Conservation (phyloP, 2,888 invertebrate genomes). For the Drosophila eohydei region DNA sequence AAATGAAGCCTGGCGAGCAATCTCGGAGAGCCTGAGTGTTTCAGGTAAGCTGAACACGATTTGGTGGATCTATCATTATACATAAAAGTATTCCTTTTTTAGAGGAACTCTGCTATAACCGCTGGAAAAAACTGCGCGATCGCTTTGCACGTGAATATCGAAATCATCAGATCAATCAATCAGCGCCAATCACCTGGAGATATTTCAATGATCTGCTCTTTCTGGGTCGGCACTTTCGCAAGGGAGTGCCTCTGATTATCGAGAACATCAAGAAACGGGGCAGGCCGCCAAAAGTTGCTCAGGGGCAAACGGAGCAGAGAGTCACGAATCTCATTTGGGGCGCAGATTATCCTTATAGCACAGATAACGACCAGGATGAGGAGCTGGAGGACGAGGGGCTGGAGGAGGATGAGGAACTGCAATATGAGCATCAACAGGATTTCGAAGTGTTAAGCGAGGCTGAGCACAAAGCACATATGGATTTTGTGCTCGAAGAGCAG, state of each 20-base stretch:
- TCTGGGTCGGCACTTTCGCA: constrained; percentile 74
- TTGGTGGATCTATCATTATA: no score
- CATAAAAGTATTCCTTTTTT: neutral
- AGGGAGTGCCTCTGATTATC: constrained; percentile 69
- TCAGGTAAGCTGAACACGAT: constrained; percentile 60
- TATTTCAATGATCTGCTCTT: constrained; percentile 78
- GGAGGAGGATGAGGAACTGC: constrained; percentile 49
- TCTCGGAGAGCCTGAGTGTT: constrained; percentile 69
- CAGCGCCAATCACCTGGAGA: constrained; percentile 73
- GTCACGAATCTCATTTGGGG: constrained; percentile 69
- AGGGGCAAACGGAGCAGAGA: neutral
- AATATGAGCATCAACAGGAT: constrained; percentile 54
- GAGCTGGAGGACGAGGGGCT: constrained; percentile 57
- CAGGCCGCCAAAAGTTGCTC: constrained; percentile 56
- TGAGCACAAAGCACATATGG: constrained; percentile 41
- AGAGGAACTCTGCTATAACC: constrained; percentile 80
- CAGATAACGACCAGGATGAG: constrained; percentile 64
- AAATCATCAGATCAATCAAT: constrained; percentile 65
- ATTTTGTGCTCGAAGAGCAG: constrained; percentile 51
- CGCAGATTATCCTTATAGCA: constrained; percentile 67
- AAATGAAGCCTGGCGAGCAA: constrained; percentile 79
- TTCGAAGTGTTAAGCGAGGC: constrained; percentile 60
- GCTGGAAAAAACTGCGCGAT: constrained; percentile 80
- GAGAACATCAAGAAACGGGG: constrained; percentile 70
- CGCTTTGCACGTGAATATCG: constrained; percentile 81